Evolutionary conservation across 2,888 invertebrate species (phyloP).

Genomic region (Tiliacea citrago): DNA sequence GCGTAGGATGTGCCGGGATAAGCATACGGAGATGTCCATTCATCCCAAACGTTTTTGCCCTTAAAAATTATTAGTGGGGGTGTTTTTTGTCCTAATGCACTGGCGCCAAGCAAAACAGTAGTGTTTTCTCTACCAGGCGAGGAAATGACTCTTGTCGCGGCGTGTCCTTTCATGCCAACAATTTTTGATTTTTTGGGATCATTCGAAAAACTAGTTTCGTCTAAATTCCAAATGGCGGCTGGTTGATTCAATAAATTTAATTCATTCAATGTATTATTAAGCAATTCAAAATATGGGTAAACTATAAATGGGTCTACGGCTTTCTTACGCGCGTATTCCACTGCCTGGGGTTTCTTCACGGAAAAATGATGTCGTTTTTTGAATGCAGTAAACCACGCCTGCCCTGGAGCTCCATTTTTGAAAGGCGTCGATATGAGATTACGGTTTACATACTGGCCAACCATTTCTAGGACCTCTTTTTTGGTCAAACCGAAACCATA

Average conservation of each 20-base stretch:
- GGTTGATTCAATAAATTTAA: conserved; percentile 13
- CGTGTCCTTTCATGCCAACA: conserved; percentile 2
- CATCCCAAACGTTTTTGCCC: conserved; percentile 35
- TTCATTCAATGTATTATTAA: conserved; percentile 18
- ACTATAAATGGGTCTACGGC: conserved; percentile 16
- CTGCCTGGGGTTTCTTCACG: conserved; percentile 29
- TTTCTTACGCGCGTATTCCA: conserved; percentile 28
- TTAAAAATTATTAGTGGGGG: too few species aligned
- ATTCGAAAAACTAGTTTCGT: conserved; percentile 23
- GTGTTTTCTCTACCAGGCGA: conserved; percentile 49
- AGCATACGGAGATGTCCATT: conserved; percentile 19
- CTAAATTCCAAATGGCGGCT: conserved; percentile 19
- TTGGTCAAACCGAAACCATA: conserved; percentile 13
- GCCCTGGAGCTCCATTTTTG: conserved; percentile 28
- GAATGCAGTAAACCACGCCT: conserved; percentile 32
- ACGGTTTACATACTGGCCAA: conserved; percentile 14
- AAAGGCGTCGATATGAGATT: conserved; percentile 19
- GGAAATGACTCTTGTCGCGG: conserved; percentile 38
- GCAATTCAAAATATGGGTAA: conserved; percentile 12
- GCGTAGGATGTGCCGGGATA: conserved; percentile 32
- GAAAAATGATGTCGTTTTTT: conserved; percentile 22
- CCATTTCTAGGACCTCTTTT: conserved; percentile 17
- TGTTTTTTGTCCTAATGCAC: conserved; percentile 21
- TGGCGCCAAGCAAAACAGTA: conserved; percentile 42
- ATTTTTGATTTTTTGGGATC: conserved; percentile 14